These are phyloP conservation scores for Heliconius aoede DNA, from an alignment of 2,888 invertebrate species.

Conservation along the genomic window DNA sequence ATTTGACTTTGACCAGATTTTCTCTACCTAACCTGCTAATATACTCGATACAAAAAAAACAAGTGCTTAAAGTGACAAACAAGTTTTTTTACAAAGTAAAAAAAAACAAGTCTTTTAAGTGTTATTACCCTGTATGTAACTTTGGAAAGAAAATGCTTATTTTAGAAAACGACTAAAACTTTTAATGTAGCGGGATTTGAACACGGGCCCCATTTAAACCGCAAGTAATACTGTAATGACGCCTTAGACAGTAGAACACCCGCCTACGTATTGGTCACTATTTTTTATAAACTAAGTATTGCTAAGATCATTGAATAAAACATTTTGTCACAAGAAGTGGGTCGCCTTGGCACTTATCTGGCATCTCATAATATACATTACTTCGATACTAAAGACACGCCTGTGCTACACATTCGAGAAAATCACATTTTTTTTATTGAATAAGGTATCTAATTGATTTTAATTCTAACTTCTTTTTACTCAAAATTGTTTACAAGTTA, in stretches of 20 bases:
- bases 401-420: constrained; percentile 17
- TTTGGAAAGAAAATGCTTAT: too few species aligned
- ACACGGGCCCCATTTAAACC: too few species aligned
- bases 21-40: too few species aligned
- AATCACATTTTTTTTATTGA: constrained; percentile 16
- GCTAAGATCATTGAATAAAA: constrained; percentile 22
- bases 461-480: not conserved
- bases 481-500: not conserved
- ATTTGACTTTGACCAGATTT: too few species aligned
- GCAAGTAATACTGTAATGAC: too few species aligned
- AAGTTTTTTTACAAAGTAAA: too few species aligned
- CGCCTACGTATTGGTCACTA: not conserved
- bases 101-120: too few species aligned
- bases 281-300: not conserved
- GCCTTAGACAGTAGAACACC: not conserved
- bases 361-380: constrained; percentile 7
- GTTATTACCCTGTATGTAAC: too few species aligned
- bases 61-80: too few species aligned
- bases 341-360: constrained; percentile 26
- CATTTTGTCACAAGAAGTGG: constrained; percentile 13
- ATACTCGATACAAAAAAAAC: too few species aligned
- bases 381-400: constrained; percentile 17
- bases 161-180: too few species aligned
- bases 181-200: too few species aligned
- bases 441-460: constrained; percentile 10